phyloP scores from a whole-genome alignment of 2,888 invertebrate genomes.

The Eulithis testata region DNA sequence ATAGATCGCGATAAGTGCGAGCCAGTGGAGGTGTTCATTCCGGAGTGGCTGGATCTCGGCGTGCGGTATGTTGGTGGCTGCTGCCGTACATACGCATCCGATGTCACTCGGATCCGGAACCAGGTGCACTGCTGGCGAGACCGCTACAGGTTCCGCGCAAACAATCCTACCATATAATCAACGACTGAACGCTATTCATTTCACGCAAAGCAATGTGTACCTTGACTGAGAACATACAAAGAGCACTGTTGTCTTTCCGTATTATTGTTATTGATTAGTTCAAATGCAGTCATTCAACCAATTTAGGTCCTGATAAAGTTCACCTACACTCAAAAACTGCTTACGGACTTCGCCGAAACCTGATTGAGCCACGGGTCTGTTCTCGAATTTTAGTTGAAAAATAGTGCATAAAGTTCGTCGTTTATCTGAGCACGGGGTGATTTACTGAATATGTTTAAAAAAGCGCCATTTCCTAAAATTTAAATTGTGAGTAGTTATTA shows the following conservation, averaged over 20 bases:
- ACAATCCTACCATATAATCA: constrained; percentile 46
- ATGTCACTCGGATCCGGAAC: constrained; percentile 89
- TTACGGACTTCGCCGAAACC: constrained; percentile 29
- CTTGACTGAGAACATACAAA: constrained; percentile 31
- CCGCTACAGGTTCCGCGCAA: constrained; percentile 67
- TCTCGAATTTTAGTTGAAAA: constrained; percentile 38
- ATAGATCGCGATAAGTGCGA: constrained; percentile 88
- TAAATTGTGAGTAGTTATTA: neutral
- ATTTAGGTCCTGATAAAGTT: constrained; percentile 21
- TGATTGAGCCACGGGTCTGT: constrained; percentile 39
- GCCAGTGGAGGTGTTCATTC: constrained; percentile 88
- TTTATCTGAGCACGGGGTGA: constrained; percentile 34
- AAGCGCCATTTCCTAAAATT: constrained; percentile 30
- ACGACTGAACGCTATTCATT: constrained; percentile 25
- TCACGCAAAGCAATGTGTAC: constrained; percentile 36
- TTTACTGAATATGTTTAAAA: constrained; percentile 37
- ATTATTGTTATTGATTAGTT: constrained; percentile 5
- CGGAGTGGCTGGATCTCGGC: constrained; percentile 92
- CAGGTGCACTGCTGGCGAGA: constrained; percentile 84
- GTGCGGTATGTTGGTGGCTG: constrained; percentile 96
- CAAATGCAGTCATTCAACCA: neutral
- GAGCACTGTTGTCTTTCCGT: constrained; percentile 16
- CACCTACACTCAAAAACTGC: constrained; percentile 31
- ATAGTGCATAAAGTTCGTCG: constrained; percentile 42
- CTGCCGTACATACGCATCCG: constrained; percentile 93